Evolutionary conservation across 2,113 vertebrate genomes (phyloP).

Genomic region (Pelodiscus sinensis): DNA sequence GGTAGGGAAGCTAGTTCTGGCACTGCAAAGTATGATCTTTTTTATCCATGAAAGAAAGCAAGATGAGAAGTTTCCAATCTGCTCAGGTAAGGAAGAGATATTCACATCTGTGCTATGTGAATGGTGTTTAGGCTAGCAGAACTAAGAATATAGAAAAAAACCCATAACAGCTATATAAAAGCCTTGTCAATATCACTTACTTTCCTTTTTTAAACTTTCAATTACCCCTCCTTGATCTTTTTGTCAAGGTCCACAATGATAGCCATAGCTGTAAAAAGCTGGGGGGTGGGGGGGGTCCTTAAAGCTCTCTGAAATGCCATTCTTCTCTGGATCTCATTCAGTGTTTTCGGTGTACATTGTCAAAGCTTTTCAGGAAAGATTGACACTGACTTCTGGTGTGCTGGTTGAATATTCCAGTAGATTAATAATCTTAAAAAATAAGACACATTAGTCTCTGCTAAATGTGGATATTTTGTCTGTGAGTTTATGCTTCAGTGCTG

Average conservation of each 20-base stretch:
- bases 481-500: background rate
- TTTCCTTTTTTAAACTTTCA: background rate
- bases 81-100: background rate
- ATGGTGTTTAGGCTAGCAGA: background rate
- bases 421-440: background rate
- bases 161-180: fast-evolving
- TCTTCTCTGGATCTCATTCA: background rate
- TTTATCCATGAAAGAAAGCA: background rate
- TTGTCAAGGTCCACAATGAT: background rate
- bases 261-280: fast-evolving
- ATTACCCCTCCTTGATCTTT: background rate
- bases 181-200: background rate
- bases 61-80: background rate
- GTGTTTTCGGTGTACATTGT: background rate
- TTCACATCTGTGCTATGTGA: background rate
- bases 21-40: background rate
- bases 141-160: background rate
- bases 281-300: too few species aligned
- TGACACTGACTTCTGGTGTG: background rate
- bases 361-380: background rate
- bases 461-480: background rate
- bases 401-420: background rate
- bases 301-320: background rate
- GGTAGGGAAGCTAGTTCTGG: background rate
- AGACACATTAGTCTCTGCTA: background rate